phyloP scores from a whole-genome alignment of 64 coral and sea anemone genomes.

The Montipora foliosa region DNA sequence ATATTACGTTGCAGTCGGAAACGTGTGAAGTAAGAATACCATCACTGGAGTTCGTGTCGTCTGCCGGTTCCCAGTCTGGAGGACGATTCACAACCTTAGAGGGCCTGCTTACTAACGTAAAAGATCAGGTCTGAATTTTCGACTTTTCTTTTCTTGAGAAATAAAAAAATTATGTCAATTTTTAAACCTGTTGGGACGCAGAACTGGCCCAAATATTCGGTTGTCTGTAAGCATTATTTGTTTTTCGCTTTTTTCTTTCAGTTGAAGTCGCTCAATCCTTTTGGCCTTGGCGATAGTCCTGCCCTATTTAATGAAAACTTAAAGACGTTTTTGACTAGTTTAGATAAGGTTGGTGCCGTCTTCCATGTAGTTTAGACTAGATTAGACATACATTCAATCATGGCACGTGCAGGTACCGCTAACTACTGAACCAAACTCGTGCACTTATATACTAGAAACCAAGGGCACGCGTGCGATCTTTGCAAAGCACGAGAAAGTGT shows the following conservation, averaged over 20 bases:
- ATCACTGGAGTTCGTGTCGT: conserved; percentile 69
- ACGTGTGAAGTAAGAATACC: conserved; percentile 87
- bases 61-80: conserved; percentile 78
- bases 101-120: conserved; percentile 76
- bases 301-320: conserved; percentile 2
- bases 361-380: neutral
- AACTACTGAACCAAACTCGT: too few species aligned
- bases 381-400: neutral
- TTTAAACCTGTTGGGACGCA: neutral
- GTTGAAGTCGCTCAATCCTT: conserved; percentile 71
- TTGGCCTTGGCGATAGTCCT: conserved; percentile 81
- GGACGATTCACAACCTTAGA: conserved; percentile 91
- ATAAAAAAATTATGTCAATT: too few species aligned
- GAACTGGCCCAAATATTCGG: too few species aligned
- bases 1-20: conserved; percentile 71
- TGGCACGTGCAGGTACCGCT: neutral
- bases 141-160: neutral
- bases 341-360: conserved; percentile 48
- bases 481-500: neutral
- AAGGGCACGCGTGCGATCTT: neutral
- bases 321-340: conserved; percentile 45
- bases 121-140: conserved; percentile 62
- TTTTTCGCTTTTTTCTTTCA: conserved; percentile 14
- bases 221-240: neutral
- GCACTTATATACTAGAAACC: neutral